phyloP scores from a whole-genome alignment of 2,113 vertebrate species.

The Cromileptes altivelis region DNA sequence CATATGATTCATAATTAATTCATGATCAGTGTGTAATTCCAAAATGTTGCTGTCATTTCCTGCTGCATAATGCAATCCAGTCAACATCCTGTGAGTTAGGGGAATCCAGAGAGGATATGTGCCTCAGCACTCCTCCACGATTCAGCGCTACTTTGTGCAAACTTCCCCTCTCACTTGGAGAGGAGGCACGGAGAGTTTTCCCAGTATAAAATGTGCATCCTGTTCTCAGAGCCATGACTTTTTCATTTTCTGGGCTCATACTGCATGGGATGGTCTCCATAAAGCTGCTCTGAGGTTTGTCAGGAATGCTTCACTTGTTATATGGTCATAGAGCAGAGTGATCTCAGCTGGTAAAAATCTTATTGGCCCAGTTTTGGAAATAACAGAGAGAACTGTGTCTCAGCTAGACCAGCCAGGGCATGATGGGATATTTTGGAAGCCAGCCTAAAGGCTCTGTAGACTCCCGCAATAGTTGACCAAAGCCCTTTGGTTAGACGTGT shows the following conservation, averaged over 20 bases:
- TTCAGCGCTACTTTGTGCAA: slow-evolving; percentile 63
- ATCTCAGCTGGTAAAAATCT: slow-evolving; percentile 79
- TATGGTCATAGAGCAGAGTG: slow-evolving; percentile 56
- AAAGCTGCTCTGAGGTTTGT: slow-evolving; percentile 66
- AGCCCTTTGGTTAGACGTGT: background rate
- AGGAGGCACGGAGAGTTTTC: slow-evolving; percentile 42
- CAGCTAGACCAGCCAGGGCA: slow-evolving; percentile 18
- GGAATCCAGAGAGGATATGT: slow-evolving; percentile 66
- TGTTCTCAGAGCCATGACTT: slow-evolving; percentile 36
- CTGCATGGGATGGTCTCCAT: slow-evolving; percentile 45
- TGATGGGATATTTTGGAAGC: slow-evolving; percentile 44
- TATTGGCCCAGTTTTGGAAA: slow-evolving; percentile 57
- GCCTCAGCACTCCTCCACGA: slow-evolving; percentile 52
- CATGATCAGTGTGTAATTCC: slow-evolving; percentile 50
- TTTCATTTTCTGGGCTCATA: slow-evolving; percentile 45
- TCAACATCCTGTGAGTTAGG: slow-evolving; percentile 74
- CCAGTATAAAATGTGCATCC: slow-evolving; percentile 62
- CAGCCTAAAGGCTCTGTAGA: background rate
- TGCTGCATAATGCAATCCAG: slow-evolving; percentile 51
- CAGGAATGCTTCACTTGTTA: slow-evolving; percentile 69
- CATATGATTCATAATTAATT: slow-evolving; percentile 33
- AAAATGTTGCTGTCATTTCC: slow-evolving; percentile 69
- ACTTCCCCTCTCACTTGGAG: slow-evolving; percentile 66
- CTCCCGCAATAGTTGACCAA: background rate
- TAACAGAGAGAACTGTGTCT: slow-evolving; percentile 48